Base-by-base conservation (phyloP, 92 coral and sea anemone species). In the Phenganax subtilis region DNA sequence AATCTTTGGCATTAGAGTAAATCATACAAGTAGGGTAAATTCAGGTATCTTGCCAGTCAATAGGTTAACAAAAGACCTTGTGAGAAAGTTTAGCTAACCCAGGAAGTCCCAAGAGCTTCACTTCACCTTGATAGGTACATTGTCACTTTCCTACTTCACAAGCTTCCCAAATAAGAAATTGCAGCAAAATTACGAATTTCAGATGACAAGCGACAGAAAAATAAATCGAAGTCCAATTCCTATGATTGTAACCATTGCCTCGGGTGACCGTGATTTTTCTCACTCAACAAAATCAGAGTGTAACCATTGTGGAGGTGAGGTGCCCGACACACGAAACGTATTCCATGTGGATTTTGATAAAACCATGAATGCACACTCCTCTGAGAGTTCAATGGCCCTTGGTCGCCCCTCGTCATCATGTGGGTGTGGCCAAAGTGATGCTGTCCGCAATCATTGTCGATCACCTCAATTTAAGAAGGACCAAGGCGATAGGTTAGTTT, bases 241-340 rank as follows among this genome's bases (percentile, higher is more conserved):
- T 53, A 79, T 79, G 83, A 79, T 79, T 12, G 83, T 79, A 29
- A 64, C 83, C 16, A 79, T 79, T 15, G 83, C 83, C 7, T 56
- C 83, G 27, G 83, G 83, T 16, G 83, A 79, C 31, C 74, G 83
- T 79, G 83, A 79, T 7, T 79, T 63, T 65, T 51, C 83, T 55
- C 83, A 56, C 57, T 63, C 83, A 8, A 47, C 83, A 31, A 79
- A 79, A 27, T 17, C 83, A 9, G 83, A 79, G 31, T 79, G 83
- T 16, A 79, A 79, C 59, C 83, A 79, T 54, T 79, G 83, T 64
- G 83, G 83, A 9, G 83, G 83, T 15, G 83, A 79, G 56, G 74
- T 79, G 52, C 73, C 83, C n/a, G 83, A 79, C 57, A 51, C 73
- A 2, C 74, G 74, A 16, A 72, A 79, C n/a, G 83, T 79, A n/a